Conservation (phyloP, 92 coral and sea anemone genomes). For the Zoanthus sociatus region DNA sequence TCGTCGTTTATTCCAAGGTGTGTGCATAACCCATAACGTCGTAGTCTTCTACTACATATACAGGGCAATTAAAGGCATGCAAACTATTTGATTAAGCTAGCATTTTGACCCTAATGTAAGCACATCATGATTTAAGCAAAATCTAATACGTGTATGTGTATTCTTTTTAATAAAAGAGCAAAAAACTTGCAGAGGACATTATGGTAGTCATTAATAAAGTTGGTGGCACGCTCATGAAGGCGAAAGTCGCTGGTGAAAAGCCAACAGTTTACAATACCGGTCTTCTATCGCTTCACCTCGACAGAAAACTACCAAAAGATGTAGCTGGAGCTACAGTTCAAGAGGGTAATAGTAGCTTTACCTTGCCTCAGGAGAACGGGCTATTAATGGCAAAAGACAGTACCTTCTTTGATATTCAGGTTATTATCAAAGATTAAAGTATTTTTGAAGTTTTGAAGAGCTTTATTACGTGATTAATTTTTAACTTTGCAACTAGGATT, state of each 20-base stretch:
- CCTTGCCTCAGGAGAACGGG: conserved; percentile 10
- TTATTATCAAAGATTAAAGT: not conserved
- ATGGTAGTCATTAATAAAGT: not conserved
- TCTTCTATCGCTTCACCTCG: conserved; percentile 18
- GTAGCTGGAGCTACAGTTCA: conserved; percentile 24
- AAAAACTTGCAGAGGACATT: conserved; percentile 1
- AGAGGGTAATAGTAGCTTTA: conserved; percentile 26
- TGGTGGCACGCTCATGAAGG: not conserved
- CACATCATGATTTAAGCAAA: not conserved
- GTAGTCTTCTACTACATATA: too few relatives aligned
- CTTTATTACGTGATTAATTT: too few relatives aligned
- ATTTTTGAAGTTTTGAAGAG: too few relatives aligned
- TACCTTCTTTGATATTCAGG: conserved; percentile 30
- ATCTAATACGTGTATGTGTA: not conserved
- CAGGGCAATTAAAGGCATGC: not conserved
- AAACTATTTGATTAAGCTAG: not conserved
- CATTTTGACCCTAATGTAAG: not conserved
- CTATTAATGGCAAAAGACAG: not conserved
- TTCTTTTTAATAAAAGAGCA: not conserved
- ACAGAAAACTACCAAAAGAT: conserved; percentile 3
- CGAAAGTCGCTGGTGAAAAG: conserved; percentile 35
- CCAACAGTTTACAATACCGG: conserved; percentile 1
- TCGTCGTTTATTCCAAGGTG: too few relatives aligned
- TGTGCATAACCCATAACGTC: too few relatives aligned
- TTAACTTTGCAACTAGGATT: too few relatives aligned